A percentile compares a stretch with the other conserved stretches of the same genome.
phyloP scores from a whole-genome alignment of 2,113 vertebrate species.

The Benitochromis conjunctus region DNA sequence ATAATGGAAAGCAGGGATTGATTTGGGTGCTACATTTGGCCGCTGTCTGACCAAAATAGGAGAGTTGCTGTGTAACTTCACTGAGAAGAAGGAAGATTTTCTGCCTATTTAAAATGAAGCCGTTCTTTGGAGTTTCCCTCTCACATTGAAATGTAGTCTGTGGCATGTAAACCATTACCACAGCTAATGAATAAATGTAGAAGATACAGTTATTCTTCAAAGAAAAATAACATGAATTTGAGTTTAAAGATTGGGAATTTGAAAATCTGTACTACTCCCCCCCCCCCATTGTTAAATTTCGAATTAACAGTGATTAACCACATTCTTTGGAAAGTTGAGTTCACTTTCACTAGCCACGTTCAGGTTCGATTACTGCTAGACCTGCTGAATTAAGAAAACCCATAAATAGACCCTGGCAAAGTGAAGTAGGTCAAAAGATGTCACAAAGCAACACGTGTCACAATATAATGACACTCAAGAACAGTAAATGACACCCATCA shows the following conservation, averaged over 20 bases:
- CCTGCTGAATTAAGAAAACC: background rate
- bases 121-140: background rate
- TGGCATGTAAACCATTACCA: background rate
- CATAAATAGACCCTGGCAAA: background rate
- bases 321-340: background rate
- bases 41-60: background rate
- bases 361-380: background rate
- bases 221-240: background rate
- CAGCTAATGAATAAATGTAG: background rate
- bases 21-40: conserved; percentile 1
- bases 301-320: background rate
- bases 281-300: background rate
- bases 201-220: background rate
- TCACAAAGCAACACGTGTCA: background rate
- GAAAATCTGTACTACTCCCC: background rate
- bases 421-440: background rate
- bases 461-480: too few species aligned
- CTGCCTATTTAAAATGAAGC: background rate
- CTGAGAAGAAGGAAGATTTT: background rate
- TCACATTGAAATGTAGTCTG: background rate
- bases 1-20: background rate
- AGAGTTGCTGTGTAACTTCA: background rate
- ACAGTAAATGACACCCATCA: too few species aligned
- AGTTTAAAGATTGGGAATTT: background rate
- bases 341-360: background rate